phyloP scores from a whole-genome alignment of 1,140 invertebrate genomes.

The Formica selysi region DNA sequence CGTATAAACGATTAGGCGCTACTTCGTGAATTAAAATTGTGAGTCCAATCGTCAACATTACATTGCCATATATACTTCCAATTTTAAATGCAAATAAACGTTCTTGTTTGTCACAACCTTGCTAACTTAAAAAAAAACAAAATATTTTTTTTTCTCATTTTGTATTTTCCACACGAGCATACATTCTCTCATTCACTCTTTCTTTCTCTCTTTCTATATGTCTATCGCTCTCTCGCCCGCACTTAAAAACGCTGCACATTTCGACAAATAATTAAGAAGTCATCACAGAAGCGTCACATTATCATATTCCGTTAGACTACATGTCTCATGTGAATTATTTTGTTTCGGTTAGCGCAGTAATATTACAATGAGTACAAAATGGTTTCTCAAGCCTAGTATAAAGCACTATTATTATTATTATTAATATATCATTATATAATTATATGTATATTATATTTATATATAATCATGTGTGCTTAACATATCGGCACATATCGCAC shows the following conservation, averaged over 20 bases:
- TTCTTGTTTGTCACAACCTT: constrained; percentile 68
- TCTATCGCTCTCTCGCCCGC: constrained; percentile 57
- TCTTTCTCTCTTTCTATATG: constrained; percentile 9
- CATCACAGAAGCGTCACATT: constrained; percentile 86
- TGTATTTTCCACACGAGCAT: constrained; percentile 58
- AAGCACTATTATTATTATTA: constrained; percentile 83
- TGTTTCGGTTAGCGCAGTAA: constrained; percentile 82
- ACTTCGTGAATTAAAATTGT: constrained; percentile 19
- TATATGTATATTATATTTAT: constrained; percentile 74
- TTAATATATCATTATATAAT: constrained; percentile 70
- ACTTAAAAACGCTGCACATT: constrained; percentile 77
- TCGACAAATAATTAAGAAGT: constrained; percentile 83
- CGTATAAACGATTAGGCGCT: constrained; percentile 40
- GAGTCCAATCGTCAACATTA: neutral
- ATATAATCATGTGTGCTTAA: constrained; percentile 74
- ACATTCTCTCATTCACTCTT: constrained; percentile 45
- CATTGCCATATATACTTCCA: constrained; percentile 1
- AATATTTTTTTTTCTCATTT: constrained; percentile 39
- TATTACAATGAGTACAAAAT: constrained; percentile 86
- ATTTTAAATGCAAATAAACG: constrained; percentile 19
- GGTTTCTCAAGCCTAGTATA: constrained; percentile 85
- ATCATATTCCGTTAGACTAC: constrained; percentile 83
- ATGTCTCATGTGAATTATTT: constrained; percentile 78
- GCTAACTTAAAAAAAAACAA: constrained; percentile 68
- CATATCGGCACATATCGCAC: constrained; percentile 71